Base-by-base conservation (phyloP, 2,113 vertebrate species). In the Crotalus helleri region DNA sequence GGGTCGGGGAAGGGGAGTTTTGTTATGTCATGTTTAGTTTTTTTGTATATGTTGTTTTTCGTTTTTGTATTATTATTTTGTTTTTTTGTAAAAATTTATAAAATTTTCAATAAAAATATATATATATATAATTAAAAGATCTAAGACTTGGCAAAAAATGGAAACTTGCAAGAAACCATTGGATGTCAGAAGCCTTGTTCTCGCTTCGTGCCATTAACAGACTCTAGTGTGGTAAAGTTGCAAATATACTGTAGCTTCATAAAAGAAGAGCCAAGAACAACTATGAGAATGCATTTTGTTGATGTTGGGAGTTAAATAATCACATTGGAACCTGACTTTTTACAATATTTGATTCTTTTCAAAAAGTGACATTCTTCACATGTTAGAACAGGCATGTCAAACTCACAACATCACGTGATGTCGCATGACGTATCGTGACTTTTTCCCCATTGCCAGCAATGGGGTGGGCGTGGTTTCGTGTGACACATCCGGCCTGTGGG, bases 261-360 rank as follows among this genome's bases (percentile, higher is more conserved):
- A 94, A 94, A 1, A 9, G 51, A 57, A 88, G 59, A 94, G 90
- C 93, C 87, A 88, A 21, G 88, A 57, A 74, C 54, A 94, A 91
- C 93, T 95, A 94, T 95, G 90, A 95, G 91, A 92, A 93, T 94
- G 95, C 93, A 92, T 59, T 55, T 92, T 95, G 90, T 93, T 95
- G 94, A 91, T 33, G 96, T 93, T 94, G 94, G 94, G 91, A 93
- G 94, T 95, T 94, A 89, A 93, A 93, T 94, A 91, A 96, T 44
- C 94, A 46, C 54, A 94, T 95, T 95, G 94, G 94, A 96, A 88
- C 94, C 95, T 93, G 94, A 93, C 54, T 95, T 96, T 95, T 92
- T 95, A 9, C 95, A 93, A 90, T 93, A 92, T 94, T 95, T 96
- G 69, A 46, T 81, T 64, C 88, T 95, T 95, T 0, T 0, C 91